Evolutionary conservation across 2,113 vertebrate genomes (phyloP), one percentile per base, ranked within the genome.

Genomic region (Pseudopodoces humilis): DNA sequence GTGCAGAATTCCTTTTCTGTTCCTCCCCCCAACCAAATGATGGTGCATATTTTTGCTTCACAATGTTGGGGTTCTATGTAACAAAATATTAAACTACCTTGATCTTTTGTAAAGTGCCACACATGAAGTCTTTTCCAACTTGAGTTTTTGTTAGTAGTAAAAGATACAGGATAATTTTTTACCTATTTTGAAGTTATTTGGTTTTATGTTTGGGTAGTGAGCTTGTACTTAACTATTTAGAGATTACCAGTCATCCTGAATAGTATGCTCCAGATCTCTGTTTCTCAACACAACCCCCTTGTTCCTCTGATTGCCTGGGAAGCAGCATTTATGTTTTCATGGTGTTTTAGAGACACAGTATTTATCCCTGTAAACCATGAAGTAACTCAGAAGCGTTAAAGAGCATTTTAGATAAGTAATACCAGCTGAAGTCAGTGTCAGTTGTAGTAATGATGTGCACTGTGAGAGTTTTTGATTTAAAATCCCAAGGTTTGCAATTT

Each of bases 1-100:
- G 6, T 68, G 28, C n/a, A 62, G 63, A 79, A 65, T 13, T 70
- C 6, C 11, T n/a, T 20, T 21, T 76, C 37, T 55, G 22, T 43
- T 43, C 43, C 15, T 16, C 3, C 1, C 1, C 16, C 22, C 8
- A 21, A 43, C 43, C 37, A 21, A 76, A 44, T 0, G 0, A 3
- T 21, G 19, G 17, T 83, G 10, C 23, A 4, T 62, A 9, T 56
- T 75, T 87, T 86, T 78, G 7, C 35, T 65, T 83, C 15, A 39
- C 47, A 67, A 23, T 37, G 21, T 55, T 76, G 13, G 10, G 13
- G 79, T 77, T 28, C 25, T 37, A 1, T 27, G 16, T 81, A 64
- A 84, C 55, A 50, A 30, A 56, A 8, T 62, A 62, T 43, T 82
- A 67, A 91, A 50, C 25, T 15, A 52, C 22, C 9, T n/a, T 63